Conservation (phyloP, 2,888 invertebrate species). For the Phalera bucephala region DNA sequence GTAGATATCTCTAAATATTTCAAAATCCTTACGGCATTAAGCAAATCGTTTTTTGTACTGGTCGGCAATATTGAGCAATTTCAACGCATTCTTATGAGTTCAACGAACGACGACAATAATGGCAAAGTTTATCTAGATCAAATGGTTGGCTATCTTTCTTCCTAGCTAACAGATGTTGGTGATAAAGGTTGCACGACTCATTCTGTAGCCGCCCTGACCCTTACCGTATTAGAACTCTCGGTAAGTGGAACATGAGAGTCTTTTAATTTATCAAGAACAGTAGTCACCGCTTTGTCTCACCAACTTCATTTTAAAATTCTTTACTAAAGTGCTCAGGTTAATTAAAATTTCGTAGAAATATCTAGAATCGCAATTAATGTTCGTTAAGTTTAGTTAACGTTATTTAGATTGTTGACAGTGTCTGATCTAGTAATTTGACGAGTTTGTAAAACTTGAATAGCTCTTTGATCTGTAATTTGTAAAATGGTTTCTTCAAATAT, state of each 20-base stretch:
- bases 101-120: slow-evolving; percentile 35
- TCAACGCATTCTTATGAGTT: too few species aligned
- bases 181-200: slow-evolving; percentile 61
- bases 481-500: too few species aligned
- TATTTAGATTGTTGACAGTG: not conserved
- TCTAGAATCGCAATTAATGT: not conserved
- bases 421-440: not conserved
- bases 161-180: slow-evolving; percentile 44
- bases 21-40: too few species aligned
- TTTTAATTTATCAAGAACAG: slow-evolving; percentile 1
- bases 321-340: not conserved
- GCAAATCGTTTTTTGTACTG: too few species aligned
- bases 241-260: slow-evolving; percentile 41
- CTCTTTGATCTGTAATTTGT: too few species aligned
- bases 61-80: too few species aligned
- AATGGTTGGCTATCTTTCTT: slow-evolving; percentile 49
- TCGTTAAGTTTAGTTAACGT: too few species aligned
- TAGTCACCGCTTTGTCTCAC: not conserved
- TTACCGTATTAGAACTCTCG: slow-evolving; percentile 37
- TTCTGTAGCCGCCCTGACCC: slow-evolving; percentile 38
- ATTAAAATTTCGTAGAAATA: not conserved
- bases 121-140: slow-evolving; percentile 60
- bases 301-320: not conserved
- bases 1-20: too few species aligned
- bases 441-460: not conserved